Evolutionary conservation across 2,113 vertebrate species (phyloP), one percentile per base, ranked within the genome.

Genomic region (Pipra filicauda): DNA sequence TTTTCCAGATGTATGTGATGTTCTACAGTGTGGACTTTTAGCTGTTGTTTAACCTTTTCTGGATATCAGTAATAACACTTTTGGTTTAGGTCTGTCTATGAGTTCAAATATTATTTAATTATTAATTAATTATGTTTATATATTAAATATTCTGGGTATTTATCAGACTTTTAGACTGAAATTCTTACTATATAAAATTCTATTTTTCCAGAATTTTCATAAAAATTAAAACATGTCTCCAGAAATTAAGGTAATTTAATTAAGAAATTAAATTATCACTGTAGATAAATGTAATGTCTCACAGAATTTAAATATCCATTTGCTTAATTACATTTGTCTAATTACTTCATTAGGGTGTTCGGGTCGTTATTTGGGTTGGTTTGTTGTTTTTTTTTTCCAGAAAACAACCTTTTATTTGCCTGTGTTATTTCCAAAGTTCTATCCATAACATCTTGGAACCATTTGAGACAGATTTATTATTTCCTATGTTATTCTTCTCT

Each of bases 61-160:
- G 7, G 6, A 4, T 37, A 59, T 31, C 12, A 17, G 5, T 26
- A 46, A 48, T 15, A 54, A 67, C 0, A 0, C 24, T 35, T 75
- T 72, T 23, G 5, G 5, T 73, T 84, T 73, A 28, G 2, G 5
- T 27, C 37, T 77, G 12, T 37, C 7, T 65, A 31, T 5, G 5
- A 18, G 6, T 20, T 70, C 59, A 77, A 73, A 33, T 52, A 65
- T 46, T n/a, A 37, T 28, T 69, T 64, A 21, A 41, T 72, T 67
- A 39, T 24, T 49, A 21, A 46, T 37, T 20, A 79, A 19, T 33
- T 52, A 21, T 37, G 28, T 22, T 41, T 0, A 46, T 51, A 20
- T 43, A 46, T 15, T 41, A 65, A 51, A 51, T 49, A 81, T 24
- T 64, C 5, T 18, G 52, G 43, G 18, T 33, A 48, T 59, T 39